These are phyloP conservation scores for Garra rufa DNA, from an alignment of 2,113 vertebrate genomes.

Conservation along the genomic window DNA sequence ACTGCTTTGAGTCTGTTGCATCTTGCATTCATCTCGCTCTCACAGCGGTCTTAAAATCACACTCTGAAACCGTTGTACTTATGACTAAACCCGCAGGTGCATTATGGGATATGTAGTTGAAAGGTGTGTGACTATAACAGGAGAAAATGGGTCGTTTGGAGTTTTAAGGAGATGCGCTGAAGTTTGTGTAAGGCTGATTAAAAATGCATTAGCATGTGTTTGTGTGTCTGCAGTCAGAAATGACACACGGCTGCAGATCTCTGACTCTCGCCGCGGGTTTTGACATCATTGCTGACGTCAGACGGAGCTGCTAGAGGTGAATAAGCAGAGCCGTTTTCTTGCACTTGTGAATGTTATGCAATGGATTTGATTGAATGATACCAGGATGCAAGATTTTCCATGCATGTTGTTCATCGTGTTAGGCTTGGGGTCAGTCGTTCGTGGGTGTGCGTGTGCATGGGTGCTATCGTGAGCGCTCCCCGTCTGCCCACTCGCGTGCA, in stretches of 20 bases:
- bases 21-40: neutral
- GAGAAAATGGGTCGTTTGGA: conserved; percentile 30
- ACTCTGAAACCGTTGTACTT: neutral
- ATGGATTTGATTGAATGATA: neutral
- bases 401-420: too few relatives aligned
- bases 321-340: neutral
- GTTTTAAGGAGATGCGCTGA: conserved; percentile 2
- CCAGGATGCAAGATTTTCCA: neutral
- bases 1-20: neutral
- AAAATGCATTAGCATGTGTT: neutral
- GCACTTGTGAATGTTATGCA: neutral
- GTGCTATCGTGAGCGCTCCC: conserved; percentile 28
- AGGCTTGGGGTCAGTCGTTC: neutral
- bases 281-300: conserved; percentile 30
- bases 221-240: neutral
- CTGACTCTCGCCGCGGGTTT: neutral
- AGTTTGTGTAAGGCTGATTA: neutral
- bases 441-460: conserved; percentile 3
- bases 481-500: conserved; percentile 28
- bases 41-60: neutral
- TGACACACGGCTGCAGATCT: neutral
- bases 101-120: conserved; percentile 20
- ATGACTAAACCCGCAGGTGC: conserved; percentile 23
- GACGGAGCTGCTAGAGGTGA: neutral
- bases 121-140: neutral